These are phyloP conservation scores for Amphilophus citrinellus DNA, from an alignment of 2,113 vertebrate species.

Conservation along the genomic window DNA sequence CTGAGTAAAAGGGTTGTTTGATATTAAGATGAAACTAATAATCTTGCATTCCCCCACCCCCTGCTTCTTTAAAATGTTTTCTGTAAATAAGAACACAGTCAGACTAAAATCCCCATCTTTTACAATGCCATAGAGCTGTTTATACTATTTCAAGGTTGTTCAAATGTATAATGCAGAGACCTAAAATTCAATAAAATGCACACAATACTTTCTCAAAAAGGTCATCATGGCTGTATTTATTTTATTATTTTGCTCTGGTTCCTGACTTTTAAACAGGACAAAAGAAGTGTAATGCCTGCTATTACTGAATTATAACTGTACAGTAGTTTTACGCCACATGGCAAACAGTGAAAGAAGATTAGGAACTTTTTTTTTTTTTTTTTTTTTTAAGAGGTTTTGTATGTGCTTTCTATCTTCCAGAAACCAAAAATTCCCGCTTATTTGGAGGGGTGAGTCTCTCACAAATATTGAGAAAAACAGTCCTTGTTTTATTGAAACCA, in stretches of 20 bases:
- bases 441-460: not conserved
- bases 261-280: not conserved
- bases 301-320: too few species aligned
- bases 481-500: not conserved
- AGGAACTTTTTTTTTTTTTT: not conserved
- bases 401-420: not conserved
- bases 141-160: conserved; percentile 76
- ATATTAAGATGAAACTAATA: conserved; percentile 66
- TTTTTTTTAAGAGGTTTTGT: not conserved
- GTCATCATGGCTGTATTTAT: conserved; percentile 27
- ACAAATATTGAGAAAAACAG: not conserved
- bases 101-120: conserved; percentile 65
- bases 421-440: not conserved
- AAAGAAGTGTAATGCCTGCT: too few species aligned
- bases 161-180: conserved; percentile 68
- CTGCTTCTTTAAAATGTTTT: conserved; percentile 63
- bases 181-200: conserved; percentile 77
- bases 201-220: conserved; percentile 75
- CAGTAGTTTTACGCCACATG: too few species aligned
- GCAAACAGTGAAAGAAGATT: not conserved
- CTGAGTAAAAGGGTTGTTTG: conserved; percentile 63
- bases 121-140: conserved; percentile 78
- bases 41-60: conserved; percentile 38
- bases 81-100: conserved; percentile 70
- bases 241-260: not conserved